Base-by-base conservation (phyloP, 2,888 invertebrate genomes). In the Deilephila elpenor region DNA sequence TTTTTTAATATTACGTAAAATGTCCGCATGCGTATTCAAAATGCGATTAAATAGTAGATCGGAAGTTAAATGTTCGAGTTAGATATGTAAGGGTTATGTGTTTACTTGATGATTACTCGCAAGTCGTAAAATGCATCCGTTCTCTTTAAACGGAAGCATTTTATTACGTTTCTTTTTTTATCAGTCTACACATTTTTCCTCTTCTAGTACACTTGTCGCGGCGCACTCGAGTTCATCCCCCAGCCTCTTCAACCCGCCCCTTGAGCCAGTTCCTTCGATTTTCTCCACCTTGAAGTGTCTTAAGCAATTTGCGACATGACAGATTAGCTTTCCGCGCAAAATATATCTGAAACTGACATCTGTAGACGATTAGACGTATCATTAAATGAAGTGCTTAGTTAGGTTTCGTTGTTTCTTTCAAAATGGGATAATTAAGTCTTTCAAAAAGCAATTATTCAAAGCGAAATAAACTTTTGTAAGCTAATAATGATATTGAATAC, bases 1-100 rank as follows among this genome's bases (percentile, higher is more conserved):
- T 25, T n/a, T n/a, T 62, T 62, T n/a, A n/a, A 19, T 37, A n/a
- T 62, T 37, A 62, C 37, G 34, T 62, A 62, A 61, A 61, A 37
- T n/a, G n/a, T 37, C 32, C n/a, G 34, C 8, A 19, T 37, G n/a
- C 34, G 7, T 34, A 62, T 37, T 62, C 53, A 17, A 61, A 61
- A 61, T 32, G 19, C 62, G 5, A 34, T 34, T n/a, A 60, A 20
- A 60, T 25, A 25, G 1, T 25, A 60, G 44, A 67, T 44, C 5
- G 17, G 17, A 11, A 14, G 8, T 37, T 20, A 20, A 20, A n/a
- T 6, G 25, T 25, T 51, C 44, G 7, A 20, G 5, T 20, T 64
- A 11, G 37, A 64, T 25, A 67, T 6, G 20, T 25, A 29, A 25
- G 14, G 20, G 11, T 20, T 4, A 62, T 64, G 25, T 32, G 17